These are phyloP conservation scores for Drosophila guanche DNA, from an alignment of 1,140 invertebrate species.

Conservation along the genomic window DNA sequence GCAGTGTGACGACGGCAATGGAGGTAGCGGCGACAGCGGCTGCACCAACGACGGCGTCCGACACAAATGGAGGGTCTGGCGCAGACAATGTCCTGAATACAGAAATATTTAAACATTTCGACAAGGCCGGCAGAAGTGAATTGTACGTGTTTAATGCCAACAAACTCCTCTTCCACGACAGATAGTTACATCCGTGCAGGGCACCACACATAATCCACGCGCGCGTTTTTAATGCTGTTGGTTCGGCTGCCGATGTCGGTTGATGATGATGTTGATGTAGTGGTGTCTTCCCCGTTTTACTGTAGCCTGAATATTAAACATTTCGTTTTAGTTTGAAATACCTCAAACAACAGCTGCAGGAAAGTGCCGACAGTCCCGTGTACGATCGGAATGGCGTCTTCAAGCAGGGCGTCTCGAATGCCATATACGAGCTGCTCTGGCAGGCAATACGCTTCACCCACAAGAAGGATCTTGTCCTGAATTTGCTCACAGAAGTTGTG, in stretches of 20 bases:
- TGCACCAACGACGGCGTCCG: slow-evolving; percentile 24
- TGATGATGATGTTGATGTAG: slow-evolving; percentile 7
- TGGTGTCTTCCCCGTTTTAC: too few relatives aligned
- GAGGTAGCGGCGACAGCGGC: slow-evolving; percentile 7
- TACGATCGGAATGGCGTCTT: slow-evolving; percentile 68
- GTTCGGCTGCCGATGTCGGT: neutral
- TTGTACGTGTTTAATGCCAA: slow-evolving; percentile 69
- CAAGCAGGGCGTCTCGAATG: slow-evolving; percentile 83
- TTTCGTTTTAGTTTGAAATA: slow-evolving; percentile 78
- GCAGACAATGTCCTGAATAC: slow-evolving; percentile 42
- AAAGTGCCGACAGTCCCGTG: slow-evolving; percentile 65
- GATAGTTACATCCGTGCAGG: slow-evolving; percentile 24
- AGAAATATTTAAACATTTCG: slow-evolving; percentile 79
- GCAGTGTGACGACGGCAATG: slow-evolving; percentile 41
- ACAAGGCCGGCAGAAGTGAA: slow-evolving; percentile 75
- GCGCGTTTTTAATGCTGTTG: slow-evolving; percentile 11
- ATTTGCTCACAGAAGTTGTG: slow-evolving; percentile 87
- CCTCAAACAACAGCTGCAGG: slow-evolving; percentile 76
- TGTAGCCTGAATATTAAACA: slow-evolving; percentile 32
- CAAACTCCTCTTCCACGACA: slow-evolving; percentile 22
- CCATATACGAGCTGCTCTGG: slow-evolving; percentile 87
- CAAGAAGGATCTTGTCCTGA: slow-evolving; percentile 89
- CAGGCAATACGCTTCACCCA: slow-evolving; percentile 88
- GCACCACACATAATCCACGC: slow-evolving; percentile 15
- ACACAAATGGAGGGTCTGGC: slow-evolving; percentile 31